phyloP scores from a whole-genome alignment of 2,113 vertebrate species.

The Delphinapterus leucas region DNA sequence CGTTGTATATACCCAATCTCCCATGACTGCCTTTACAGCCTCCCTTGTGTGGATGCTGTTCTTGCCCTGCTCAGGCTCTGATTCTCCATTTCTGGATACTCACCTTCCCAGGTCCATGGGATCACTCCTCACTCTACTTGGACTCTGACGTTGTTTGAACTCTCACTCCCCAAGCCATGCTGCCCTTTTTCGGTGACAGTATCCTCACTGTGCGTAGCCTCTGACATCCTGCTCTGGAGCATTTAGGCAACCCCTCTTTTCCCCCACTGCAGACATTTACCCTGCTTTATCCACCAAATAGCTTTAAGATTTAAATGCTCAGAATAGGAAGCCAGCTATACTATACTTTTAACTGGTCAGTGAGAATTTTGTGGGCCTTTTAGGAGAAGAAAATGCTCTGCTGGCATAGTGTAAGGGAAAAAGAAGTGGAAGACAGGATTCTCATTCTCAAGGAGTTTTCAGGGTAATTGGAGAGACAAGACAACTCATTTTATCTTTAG shows the following conservation, averaged over 20 bases:
- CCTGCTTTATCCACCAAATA: background rate
- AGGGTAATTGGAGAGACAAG: constrained; percentile 57
- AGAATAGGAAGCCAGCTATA: background rate
- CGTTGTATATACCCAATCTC: background rate
- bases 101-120: background rate
- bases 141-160: background rate
- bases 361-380: background rate
- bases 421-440: constrained; percentile 4
- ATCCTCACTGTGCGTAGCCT: background rate
- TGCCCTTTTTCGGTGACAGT: background rate
- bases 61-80: background rate
- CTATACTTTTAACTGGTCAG: background rate
- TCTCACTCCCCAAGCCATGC: background rate
- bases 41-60: background rate
- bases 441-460: constrained; percentile 55
- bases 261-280: rapidly evolving
- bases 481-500: constrained; percentile 68
- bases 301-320: background rate
- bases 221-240: background rate
- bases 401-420: background rate
- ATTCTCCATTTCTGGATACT: background rate
- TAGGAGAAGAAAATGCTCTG: background rate
- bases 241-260: background rate
- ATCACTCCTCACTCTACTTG: background rate
- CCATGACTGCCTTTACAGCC: background rate